Conservation (phyloP, 1,140 invertebrate genomes). For the Drosophila navojoa region DNA sequence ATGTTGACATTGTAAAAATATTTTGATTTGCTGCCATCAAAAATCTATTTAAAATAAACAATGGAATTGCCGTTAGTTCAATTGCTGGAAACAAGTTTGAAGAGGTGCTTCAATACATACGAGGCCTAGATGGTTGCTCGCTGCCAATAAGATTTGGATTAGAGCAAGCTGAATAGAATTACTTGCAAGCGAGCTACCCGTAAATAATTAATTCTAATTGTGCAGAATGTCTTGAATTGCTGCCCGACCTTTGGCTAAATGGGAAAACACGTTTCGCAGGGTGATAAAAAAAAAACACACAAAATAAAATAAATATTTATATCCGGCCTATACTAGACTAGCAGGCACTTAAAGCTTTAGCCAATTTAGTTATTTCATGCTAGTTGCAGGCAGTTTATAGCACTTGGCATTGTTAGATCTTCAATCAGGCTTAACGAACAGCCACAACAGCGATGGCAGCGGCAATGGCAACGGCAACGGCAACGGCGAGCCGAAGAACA, state of each 20-base stretch:
- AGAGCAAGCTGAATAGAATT: no score
- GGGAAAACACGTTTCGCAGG: not conserved
- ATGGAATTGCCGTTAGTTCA: constrained; percentile 31
- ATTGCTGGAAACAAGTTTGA: constrained; percentile 3
- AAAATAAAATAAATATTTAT: not conserved
- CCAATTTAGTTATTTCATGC: constrained; percentile 22
- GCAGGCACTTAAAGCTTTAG: not conserved
- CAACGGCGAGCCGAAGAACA: not conserved
- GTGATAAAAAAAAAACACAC: not conserved
- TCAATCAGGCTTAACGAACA: constrained; percentile 60
- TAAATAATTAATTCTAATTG: no score
- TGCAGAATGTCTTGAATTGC: no score
- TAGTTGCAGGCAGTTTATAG: constrained; percentile 29
- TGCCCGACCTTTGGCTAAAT: constrained; percentile 1
- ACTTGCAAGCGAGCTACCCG: not conserved
- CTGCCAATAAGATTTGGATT: no score
- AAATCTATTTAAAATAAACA: constrained; percentile 14
- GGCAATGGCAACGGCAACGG: no score
- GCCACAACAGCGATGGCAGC: constrained; percentile 16
- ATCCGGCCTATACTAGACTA: not conserved
- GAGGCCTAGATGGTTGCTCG: no score
- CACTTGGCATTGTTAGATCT: constrained; percentile 57
- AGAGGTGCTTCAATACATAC: not conserved
- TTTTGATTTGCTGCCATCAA: constrained; percentile 57
- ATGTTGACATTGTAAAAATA: constrained; percentile 70